A percentile compares a stretch with the other conserved stretches of the same genome.
phyloP scores from a whole-genome alignment of 2,113 vertebrate genomes.

The Ploceus nigricollis region DNA sequence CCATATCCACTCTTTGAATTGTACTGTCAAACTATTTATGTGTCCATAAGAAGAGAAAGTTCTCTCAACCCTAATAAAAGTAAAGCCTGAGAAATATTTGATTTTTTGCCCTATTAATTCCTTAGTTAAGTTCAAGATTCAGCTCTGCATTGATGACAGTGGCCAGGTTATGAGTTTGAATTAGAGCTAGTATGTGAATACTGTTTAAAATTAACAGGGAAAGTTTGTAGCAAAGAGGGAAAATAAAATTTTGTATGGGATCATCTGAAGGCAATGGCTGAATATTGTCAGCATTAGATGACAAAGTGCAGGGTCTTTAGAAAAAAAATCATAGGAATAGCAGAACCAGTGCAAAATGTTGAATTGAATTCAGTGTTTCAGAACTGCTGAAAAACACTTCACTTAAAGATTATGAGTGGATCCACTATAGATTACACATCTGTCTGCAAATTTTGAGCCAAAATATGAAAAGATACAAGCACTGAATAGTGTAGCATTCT shows the following conservation, averaged over 20 bases:
- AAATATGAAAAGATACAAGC: not conserved
- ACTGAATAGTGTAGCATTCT: not conserved
- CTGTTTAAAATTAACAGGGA: not conserved
- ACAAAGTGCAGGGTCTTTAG: not conserved
- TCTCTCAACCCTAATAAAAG: not conserved
- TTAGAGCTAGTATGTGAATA: not conserved
- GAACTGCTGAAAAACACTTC: not conserved
- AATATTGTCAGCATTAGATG: not conserved
- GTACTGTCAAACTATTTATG: not conserved
- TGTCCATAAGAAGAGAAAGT: not conserved
- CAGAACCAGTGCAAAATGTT: not conserved
- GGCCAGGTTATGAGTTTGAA: not conserved
- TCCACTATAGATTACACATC: not conserved
- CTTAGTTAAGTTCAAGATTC: not conserved
- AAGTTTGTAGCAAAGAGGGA: not conserved
- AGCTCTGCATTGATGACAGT: not conserved
- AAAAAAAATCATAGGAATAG: not conserved
- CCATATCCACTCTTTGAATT: not conserved
- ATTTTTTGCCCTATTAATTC: not conserved
- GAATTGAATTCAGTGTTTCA: not conserved
- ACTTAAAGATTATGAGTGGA: not conserved
- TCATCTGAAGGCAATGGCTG: not conserved
- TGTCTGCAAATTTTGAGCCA: not conserved
- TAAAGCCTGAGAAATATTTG: not conserved
- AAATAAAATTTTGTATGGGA: not conserved